Percentiles rank a stretch among this genome's conserved stretches.
Evolutionary conservation across 1,140 invertebrate species (phyloP).

Genomic region (Xylocopa sonorina): DNA sequence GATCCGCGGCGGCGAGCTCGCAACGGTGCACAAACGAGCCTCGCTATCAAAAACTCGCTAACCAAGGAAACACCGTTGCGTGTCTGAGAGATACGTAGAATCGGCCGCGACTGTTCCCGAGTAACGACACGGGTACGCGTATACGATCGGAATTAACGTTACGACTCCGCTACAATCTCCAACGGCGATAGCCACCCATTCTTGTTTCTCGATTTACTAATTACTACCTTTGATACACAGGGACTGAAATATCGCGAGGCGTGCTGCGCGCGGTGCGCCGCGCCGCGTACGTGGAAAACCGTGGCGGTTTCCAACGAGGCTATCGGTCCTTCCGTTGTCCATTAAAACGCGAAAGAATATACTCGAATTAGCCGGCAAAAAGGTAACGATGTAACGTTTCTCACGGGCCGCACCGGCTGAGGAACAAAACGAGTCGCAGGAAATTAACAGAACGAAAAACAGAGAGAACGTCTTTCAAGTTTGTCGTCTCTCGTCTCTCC

Average conservation of each 20-base stretch:
- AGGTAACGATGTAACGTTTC: constrained; percentile 44
- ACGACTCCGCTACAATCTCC: no score
- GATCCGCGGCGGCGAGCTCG: constrained; percentile 41
- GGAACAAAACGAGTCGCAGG: constrained; percentile 40
- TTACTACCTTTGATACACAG: neutral
- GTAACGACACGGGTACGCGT: neutral
- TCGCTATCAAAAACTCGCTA: neutral
- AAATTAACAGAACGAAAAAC: constrained; percentile 36
- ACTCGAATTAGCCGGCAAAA: neutral
- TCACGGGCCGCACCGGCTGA: neutral
- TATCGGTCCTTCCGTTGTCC: neutral
- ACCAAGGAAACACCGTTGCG: constrained; percentile 14
- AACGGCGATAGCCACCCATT: neutral
- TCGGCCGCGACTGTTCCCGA: no score
- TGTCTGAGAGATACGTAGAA: neutral
- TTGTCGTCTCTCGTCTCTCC: constrained; percentile 26
- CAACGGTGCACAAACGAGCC: constrained; percentile 18
- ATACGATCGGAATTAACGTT: neutral
- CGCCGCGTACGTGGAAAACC: no score
- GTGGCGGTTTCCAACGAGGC: no score
- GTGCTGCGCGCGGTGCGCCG: no score
- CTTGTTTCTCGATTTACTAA: neutral
- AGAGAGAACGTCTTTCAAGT: constrained; percentile 44
- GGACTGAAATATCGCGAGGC: constrained; percentile 5
- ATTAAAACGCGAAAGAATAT: neutral